Conservation (phyloP, 2,113 vertebrate species). For the Ursus arctos region DNA sequence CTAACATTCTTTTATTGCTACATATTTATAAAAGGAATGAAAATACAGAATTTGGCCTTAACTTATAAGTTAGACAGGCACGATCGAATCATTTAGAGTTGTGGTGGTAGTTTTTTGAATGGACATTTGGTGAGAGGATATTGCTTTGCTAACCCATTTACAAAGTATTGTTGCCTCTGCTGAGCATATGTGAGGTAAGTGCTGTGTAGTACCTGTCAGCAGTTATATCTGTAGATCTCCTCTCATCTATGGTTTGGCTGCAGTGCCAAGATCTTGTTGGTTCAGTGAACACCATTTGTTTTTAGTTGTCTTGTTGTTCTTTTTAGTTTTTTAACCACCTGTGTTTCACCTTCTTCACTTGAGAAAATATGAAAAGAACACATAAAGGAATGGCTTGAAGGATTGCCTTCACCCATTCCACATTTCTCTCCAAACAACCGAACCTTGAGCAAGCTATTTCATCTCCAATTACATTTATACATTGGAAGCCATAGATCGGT, state of each 20-base stretch:
- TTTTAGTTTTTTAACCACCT: slow-evolving; percentile 33
- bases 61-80: neutral
- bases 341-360: neutral
- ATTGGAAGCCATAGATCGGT: neutral
- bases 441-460: neutral
- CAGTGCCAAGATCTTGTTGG: neutral
- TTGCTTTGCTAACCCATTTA: neutral
- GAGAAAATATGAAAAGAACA: neutral
- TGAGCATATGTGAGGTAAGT: neutral
- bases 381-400: neutral
- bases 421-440: neutral
- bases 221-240: neutral
- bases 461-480: neutral
- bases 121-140: neutral
- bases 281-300: neutral
- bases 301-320: neutral
- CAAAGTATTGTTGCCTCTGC: neutral
- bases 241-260: neutral
- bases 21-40: neutral
- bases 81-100: fast-evolving
- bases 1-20: neutral
- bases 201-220: neutral
- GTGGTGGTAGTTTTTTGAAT: neutral
- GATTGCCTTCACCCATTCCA: neutral
- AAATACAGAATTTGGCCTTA: neutral